These are phyloP conservation scores for Dromas ardeola DNA, from an alignment of 2,113 vertebrate genomes.

Conservation along the genomic window DNA sequence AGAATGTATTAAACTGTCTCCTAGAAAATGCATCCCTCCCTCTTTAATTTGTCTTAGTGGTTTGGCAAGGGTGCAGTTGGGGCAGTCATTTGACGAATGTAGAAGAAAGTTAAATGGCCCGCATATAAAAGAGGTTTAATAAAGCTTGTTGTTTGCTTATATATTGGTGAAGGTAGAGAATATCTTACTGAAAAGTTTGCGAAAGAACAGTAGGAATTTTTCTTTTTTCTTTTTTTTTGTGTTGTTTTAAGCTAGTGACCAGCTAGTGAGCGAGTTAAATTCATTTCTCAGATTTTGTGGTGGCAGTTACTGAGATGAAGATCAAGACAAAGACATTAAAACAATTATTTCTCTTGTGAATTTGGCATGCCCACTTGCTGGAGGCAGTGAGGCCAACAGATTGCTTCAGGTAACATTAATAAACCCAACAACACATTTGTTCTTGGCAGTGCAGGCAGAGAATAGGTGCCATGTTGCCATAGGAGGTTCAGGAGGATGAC, in stretches of 20 bases:
- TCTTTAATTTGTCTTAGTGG: background rate
- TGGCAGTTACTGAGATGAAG: background rate
- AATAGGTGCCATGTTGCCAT: background rate
- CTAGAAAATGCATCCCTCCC: background rate
- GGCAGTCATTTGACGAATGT: background rate
- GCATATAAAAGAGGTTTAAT: background rate
- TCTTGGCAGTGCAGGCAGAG: slow-evolving; percentile 4
- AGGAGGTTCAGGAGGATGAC: background rate
- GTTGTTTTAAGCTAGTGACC: background rate
- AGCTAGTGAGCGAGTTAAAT: background rate
- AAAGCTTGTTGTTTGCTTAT: background rate
- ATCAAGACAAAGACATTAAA: background rate
- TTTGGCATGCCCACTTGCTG: background rate
- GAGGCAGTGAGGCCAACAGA: background rate
- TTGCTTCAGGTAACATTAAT: slow-evolving; percentile 38
- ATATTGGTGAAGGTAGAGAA: background rate
- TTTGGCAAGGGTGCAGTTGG: background rate
- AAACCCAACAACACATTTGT: slow-evolving; percentile 11
- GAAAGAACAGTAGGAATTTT: background rate
- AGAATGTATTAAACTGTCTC: background rate
- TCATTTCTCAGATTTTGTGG: background rate
- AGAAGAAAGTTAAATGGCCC: background rate
- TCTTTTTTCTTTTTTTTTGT: background rate
- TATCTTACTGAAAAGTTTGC: background rate
- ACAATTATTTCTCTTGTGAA: background rate